Conservation (phyloP, 2,113 vertebrate genomes). For the Xenopus tropicalis region UCB_Xtro_10.0 CM004443.2:33908501-33909000, state of each 20-base stretch:
- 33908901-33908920: too few species aligned
- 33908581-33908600: conserved; percentile 12
- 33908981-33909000: too few species aligned
- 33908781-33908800: background rate
- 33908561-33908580: conserved; percentile 3
- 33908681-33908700: background rate
- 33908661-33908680: background rate
- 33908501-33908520: too few species aligned
- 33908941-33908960: too few species aligned
- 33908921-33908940: too few species aligned
- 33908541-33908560: background rate
- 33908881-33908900: too few species aligned
- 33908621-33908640: conserved; percentile 18
- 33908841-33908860: too few species aligned
- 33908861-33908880: too few species aligned
- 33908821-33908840: too few species aligned
- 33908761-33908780: background rate
- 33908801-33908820: too few species aligned
- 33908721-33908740: background rate
- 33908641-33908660: conserved; percentile 1
- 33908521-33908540: too few species aligned
- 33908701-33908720: background rate
- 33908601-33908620: conserved; percentile 21
- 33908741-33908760: background rate
- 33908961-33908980: too few species aligned